A percentile compares a stretch with the other conserved stretches of the same genome.
phyloP scores from a whole-genome alignment of 2,888 invertebrate genomes.

The Cheilosia soror region DNA sequence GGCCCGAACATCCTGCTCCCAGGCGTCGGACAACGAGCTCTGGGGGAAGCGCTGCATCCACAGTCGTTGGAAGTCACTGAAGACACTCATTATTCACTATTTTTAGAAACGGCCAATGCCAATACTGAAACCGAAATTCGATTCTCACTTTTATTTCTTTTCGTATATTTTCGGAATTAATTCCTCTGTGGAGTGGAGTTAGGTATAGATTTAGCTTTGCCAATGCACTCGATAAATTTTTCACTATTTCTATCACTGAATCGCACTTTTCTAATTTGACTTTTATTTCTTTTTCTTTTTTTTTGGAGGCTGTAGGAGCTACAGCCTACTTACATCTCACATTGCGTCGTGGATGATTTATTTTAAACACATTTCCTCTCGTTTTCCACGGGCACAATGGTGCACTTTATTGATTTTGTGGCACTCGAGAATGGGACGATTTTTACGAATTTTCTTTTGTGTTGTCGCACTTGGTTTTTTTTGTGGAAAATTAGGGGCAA shows the following conservation, averaged over 20 bases:
- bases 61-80: constrained; percentile 95
- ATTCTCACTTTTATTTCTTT: constrained; percentile 33
- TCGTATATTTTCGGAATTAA: constrained; percentile 45
- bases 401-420: constrained; percentile 74
- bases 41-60: constrained; percentile 96
- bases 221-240: constrained; percentile 5
- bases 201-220: constrained; percentile 27
- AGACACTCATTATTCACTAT: constrained; percentile 89
- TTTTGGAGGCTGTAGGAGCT: constrained; percentile 68
- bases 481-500: constrained; percentile 42
- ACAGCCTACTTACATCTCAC: constrained; percentile 74
- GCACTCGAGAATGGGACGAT: constrained; percentile 44
- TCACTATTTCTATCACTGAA: constrained; percentile 5
- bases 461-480: constrained; percentile 48
- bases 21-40: constrained; percentile 94
- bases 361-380: constrained; percentile 61
- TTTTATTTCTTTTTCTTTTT: constrained; percentile 28
- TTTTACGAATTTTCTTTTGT: constrained; percentile 64
- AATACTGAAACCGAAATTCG: constrained; percentile 50
- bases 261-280: constrained; percentile 24
- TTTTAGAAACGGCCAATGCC: constrained; percentile 55
- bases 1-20: constrained; percentile 96
- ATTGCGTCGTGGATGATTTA: constrained; percentile 71
- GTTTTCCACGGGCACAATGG: constrained; percentile 42
- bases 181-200: constrained; percentile 46